phyloP scores from a whole-genome alignment of 2,113 vertebrate genomes.

The Anoura caudifer region DNA sequence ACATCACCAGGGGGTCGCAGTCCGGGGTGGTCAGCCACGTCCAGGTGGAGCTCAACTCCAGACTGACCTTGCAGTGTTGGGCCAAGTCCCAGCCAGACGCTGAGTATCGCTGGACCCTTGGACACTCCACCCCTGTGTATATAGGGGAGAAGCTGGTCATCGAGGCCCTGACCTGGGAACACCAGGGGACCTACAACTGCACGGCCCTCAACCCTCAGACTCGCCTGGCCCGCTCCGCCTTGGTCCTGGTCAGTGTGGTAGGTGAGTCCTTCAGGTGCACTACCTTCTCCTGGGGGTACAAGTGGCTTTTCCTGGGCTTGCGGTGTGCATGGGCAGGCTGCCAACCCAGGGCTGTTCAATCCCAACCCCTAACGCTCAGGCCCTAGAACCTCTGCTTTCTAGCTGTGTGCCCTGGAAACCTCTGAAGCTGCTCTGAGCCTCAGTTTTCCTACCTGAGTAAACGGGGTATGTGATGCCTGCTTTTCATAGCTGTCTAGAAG shows the following conservation, averaged over 20 bases:
- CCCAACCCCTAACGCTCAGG: background rate
- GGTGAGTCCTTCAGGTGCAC: background rate
- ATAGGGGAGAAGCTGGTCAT: background rate
- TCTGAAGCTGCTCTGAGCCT: background rate
- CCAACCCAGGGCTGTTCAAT: background rate
- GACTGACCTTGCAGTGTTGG: background rate
- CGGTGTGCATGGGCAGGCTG: too few relatives aligned
- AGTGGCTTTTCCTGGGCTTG: background rate
- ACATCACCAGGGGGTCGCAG: background rate
- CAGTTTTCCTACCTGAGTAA: background rate
- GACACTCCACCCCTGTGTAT: rapidly evolving
- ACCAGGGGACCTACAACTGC: constrained; percentile 20
- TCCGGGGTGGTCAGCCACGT: background rate
- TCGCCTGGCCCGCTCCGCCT: background rate
- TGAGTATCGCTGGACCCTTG: background rate
- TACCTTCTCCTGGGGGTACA: background rate
- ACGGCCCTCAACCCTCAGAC: background rate
- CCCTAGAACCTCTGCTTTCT: background rate
- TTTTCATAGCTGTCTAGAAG: background rate
- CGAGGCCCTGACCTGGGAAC: background rate
- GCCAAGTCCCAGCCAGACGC: background rate
- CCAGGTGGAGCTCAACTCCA: background rate
- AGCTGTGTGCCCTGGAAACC: background rate
- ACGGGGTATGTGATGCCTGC: background rate
- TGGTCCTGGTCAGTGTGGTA: background rate